phyloP scores from a whole-genome alignment of 2,888 invertebrate genomes.

The Drosophila ezoana region DNA sequence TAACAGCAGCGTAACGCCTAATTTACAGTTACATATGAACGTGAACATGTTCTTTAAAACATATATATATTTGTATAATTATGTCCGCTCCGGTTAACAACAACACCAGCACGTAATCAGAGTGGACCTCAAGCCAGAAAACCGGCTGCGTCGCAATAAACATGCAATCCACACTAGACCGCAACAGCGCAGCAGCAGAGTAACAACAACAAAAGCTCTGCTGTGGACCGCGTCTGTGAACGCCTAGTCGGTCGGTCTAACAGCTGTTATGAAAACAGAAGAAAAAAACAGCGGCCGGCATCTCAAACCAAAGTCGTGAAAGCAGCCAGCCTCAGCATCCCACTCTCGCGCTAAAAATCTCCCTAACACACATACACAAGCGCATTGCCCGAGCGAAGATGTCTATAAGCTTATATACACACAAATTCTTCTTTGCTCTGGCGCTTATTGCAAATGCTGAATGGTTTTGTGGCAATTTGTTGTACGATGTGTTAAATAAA shows the following conservation, averaged over 20 bases:
- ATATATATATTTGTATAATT: constrained; percentile 9
- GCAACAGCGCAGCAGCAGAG: constrained; percentile 17
- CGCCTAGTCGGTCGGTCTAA: constrained; percentile 43
- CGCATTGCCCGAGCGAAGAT: not conserved
- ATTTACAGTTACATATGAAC: constrained; percentile 14
- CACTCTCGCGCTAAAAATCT: constrained; percentile 36
- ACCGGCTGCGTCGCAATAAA: constrained; percentile 58
- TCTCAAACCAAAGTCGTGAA: constrained; percentile 25
- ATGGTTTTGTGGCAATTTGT: constrained; percentile 51
- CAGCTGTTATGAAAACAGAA: constrained; percentile 63
- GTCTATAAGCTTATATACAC: constrained; percentile 15
- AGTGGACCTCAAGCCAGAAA: constrained; percentile 47
- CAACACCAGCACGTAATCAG: constrained; percentile 34
- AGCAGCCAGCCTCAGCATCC: constrained; percentile 36
- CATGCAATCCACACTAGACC: constrained; percentile 45
- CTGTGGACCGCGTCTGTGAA: constrained; percentile 50
- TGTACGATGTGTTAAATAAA: constrained; percentile 44
- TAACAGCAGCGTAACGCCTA: constrained; percentile 10
- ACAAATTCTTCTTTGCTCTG: constrained; percentile 44
- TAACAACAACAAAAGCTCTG: constrained; percentile 17
- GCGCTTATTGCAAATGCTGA: constrained; percentile 43
- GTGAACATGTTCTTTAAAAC: not conserved
- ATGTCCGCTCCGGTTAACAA: constrained; percentile 43
- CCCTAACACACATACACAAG: constrained; percentile 10
- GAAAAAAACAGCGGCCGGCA: constrained; percentile 41